These are phyloP conservation scores for Pangasius larnaudii DNA, from an alignment of 2,797 vertebrate species.

Conservation along the genomic window DNA sequence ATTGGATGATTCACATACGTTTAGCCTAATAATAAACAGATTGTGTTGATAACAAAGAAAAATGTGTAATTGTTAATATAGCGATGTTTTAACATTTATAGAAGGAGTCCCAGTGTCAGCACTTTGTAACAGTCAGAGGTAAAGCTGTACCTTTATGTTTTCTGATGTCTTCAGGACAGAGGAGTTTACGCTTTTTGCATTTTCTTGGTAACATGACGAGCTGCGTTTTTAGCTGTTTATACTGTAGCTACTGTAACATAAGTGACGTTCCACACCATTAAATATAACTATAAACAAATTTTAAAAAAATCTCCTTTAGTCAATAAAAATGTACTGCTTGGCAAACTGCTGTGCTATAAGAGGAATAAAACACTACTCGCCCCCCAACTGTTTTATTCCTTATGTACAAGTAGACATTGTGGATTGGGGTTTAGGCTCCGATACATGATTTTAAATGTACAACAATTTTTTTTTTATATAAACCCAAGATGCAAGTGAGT, in stretches of 20 bases:
- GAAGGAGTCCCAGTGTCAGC: not conserved
- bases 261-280: not conserved
- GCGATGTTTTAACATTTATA: not conserved
- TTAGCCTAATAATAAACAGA: not conserved
- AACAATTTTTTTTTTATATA: not conserved
- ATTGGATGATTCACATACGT: no score
- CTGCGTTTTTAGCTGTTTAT: not conserved
- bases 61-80: not conserved
- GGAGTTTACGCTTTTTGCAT: not conserved
- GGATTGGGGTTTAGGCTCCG: not conserved
- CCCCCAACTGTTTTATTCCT: not conserved
- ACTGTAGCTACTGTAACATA: not conserved
- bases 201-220: not conserved
- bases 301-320: no score
- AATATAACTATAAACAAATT: not conserved
- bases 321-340: not conserved
- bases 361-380: not conserved
- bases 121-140: not conserved
- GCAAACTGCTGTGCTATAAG: not conserved
- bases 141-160: not conserved
- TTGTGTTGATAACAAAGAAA: not conserved
- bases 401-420: not conserved
- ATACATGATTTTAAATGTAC: not conserved
- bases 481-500: not conserved
- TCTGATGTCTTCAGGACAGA: not conserved